Evolutionary conservation across 2,888 invertebrate genomes (phyloP), one percentile per base, ranked within the genome.

Genomic region (Diloba caeruleocephala): DNA sequence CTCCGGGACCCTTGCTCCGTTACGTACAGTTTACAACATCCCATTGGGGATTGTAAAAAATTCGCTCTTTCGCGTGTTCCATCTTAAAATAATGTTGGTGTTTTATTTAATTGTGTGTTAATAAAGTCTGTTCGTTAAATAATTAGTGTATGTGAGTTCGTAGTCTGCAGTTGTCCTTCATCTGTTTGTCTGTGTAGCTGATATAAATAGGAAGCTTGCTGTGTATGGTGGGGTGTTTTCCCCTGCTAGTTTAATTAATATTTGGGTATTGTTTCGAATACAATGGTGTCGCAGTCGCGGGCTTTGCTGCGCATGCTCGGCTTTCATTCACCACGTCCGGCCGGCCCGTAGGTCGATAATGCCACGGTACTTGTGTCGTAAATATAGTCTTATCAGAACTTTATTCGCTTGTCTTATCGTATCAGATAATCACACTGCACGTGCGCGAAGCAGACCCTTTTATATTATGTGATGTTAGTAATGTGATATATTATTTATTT

Each of bases 281-380:
- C 52, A 61, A 57, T 63, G 37, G 48, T 65, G 64, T 64, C 59
- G 59, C 63, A 58, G 41, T 58, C 43, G 50, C 21, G 42, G 39
- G 19, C 21, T 9, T 21, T 52, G 44, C 14, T 52, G 71, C 86
- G 88, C 87, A 87, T 85, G 87, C 81, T 82, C 63, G 39, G 21
- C 44, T 57, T 81, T 81, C 85, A 85, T 87, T 88, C 87, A 87
- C 66, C 70, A 78, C 79, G 76, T 71, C 72, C 66, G 34, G 41
- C 31, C 34, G 46, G 45, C 52, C 44, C 55, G 44, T 76, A 76
- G 81, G 82, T 84, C 84, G 84, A 84, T 84, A 84, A 49, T 60
- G 45, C 50, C 55, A 59, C 60, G 45, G 63, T 58, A 37, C 45
- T 39, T 51, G 36, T 37, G 48, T 45, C 34, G 74, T 71, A 67